Base-by-base conservation (phyloP, 2,888 invertebrate genomes). In the Euplagia quadripunctaria region DNA sequence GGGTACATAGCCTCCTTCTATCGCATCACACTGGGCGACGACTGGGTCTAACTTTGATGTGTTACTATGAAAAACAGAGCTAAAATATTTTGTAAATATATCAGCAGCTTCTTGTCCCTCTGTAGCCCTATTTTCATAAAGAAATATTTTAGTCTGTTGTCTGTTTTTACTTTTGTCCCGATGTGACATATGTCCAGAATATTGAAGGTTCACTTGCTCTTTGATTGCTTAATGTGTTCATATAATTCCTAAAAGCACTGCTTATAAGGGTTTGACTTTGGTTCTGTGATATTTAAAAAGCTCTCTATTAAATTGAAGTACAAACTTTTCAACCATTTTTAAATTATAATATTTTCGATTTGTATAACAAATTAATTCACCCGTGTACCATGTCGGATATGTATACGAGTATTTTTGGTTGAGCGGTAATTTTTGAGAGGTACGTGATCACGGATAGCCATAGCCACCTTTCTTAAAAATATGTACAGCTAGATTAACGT, bases 311-410 rank as follows among this genome's bases (percentile, higher is more conserved):
- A 20, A 61, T 61, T 61, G 61, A 4, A 6, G 12, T 61, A 31
- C 20, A 46, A 46, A 7, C 5, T 4, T 61, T 20, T 61, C n/a
- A 61, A 61, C 11, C 0, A 61, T 20, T 61, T 61, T 61, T 61
- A 20, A 61, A 20, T 61, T 31, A 31, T 31, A 31, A 31, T 31
- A 31, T 31, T 31, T 31, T 31, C 1, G 31, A 1, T 31, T 31
- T 31, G 2, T 31, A 31, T 31, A 31, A 31, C 2, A 31, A 31
- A 31, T 31, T 31, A 31, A 31, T 61, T 61, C 17, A 5, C 61
- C 61, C 7, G 61, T 61, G 61, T 61, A 61, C 61, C 61, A n/a
- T 61, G 61, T 61, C n/a, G 61, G 61, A 6, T 61, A 61, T n/a
- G n/a, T n/a, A 20, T 61, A n/a, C n/a, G n/a, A n/a, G n/a, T n/a